Evolutionary conservation across 2,797 vertebrate genomes (phyloP).

Genomic region (Tiaroga cobitis): DNA sequence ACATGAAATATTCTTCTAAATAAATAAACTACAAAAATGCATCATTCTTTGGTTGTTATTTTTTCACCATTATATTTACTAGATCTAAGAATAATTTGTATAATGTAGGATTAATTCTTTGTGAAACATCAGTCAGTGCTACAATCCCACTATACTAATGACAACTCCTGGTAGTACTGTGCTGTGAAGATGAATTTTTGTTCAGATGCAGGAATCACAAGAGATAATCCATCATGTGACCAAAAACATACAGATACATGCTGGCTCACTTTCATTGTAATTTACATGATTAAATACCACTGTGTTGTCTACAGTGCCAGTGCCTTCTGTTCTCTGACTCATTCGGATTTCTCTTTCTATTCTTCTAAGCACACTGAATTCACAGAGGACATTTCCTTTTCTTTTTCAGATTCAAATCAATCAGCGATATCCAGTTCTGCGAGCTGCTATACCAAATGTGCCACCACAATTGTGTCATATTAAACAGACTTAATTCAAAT

Average conservation of each 20-base stretch:
- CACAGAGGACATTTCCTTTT: slow-evolving; percentile 10
- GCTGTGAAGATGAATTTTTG: neutral
- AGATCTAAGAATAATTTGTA: neutral
- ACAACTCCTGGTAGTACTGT: neutral
- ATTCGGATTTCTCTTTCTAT: slow-evolving; percentile 18
- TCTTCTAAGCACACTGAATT: slow-evolving; percentile 11
- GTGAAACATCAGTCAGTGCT: neutral
- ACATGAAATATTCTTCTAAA: too few relatives aligned
- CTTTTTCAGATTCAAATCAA: slow-evolving; percentile 31
- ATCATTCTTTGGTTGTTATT: neutral
- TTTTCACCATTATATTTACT: neutral
- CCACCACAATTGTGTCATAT: slow-evolving; percentile 29
- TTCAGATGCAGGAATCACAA: slow-evolving; percentile 23
- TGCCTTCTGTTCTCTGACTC: slow-evolving; percentile 46
- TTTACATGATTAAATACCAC: slow-evolving; percentile 48
- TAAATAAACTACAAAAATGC: too few relatives aligned
- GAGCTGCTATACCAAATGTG: neutral
- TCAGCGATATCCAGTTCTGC: slow-evolving; percentile 20
- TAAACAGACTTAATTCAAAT: slow-evolving; percentile 35
- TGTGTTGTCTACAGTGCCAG: slow-evolving; percentile 35
- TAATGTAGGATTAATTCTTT: neutral
- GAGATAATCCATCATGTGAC: slow-evolving; percentile 28
- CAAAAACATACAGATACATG: slow-evolving; percentile 38
- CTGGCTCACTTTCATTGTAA: slow-evolving; percentile 42
- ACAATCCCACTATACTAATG: slow-evolving; percentile 5